Evolutionary conservation across 2,888 invertebrate species (phyloP).

Genomic region (Sminthurides aquaticus): DNA sequence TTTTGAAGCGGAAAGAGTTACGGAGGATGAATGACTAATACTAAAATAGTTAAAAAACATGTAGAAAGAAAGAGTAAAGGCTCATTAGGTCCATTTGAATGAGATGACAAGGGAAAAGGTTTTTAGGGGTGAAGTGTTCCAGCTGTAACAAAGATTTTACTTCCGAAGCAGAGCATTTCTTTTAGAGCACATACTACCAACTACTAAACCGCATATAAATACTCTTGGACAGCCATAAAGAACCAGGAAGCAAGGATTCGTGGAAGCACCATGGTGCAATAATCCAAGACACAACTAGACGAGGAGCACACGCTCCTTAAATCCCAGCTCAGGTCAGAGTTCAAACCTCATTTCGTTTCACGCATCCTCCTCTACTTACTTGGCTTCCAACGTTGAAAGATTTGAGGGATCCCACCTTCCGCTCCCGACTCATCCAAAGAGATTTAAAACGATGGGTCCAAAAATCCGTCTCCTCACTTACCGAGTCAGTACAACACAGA

Average conservation of each 20-base stretch:
- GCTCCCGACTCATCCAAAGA: too few species aligned
- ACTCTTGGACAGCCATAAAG: too few species aligned
- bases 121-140: conserved; percentile 27
- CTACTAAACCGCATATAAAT: neutral
- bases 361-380: neutral
- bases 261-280: too few species aligned
- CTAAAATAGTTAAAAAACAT: conserved; percentile 24
- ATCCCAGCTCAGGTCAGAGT: neutral
- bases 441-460: too few species aligned
- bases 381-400: too few species aligned
- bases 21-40: conserved; percentile 20
- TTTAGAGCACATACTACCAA: neutral
- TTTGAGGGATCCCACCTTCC: too few species aligned
- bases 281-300: too few species aligned
- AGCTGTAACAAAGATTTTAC: conserved; percentile 25
- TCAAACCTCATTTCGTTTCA: conserved; percentile 2
- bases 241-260: too few species aligned
- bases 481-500: too few species aligned
- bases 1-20: neutral
- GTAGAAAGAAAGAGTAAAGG: conserved; percentile 21
- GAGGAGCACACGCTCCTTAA: too few species aligned
- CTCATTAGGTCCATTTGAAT: conserved; percentile 30
- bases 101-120: conserved; percentile 19
- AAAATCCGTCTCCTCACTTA: too few species aligned
- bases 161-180: conserved; percentile 4